Evolutionary conservation across 2,888 invertebrate genomes (phyloP), one percentile per base, ranked within the genome.

Genomic region (Ophion slaviceki): DNA sequence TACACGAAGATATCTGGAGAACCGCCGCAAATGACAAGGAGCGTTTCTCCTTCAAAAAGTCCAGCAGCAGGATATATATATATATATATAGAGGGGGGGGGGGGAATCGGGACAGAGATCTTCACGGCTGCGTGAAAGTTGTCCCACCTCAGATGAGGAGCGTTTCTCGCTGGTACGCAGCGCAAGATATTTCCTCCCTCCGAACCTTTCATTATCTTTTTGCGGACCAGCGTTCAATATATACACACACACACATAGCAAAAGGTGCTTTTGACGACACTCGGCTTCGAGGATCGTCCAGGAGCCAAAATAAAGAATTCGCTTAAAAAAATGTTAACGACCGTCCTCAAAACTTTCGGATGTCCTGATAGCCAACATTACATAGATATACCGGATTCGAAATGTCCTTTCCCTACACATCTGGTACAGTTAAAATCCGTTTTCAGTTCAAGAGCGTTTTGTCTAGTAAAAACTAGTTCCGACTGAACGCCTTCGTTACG

Each of bases 141-240:
- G 89, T 90, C 88, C 92, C 91, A 91, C 90, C 92, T 92, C 90
- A 24, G 85, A 88, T 71, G 88, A 88, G 88, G 80, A 83, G 70
- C 75, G 78, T 86, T 85, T 68, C 61, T 85, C 57, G 57, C 59
- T 17, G 53, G 40, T 40, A 61, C 57, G n/a, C 53, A 64, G 83
- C 59, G 45, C 53, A 59, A 14, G 59, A 68, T 74, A 67, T 64
- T 7, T 36, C 45, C 40, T 20, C 75, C 61, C 68, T 24, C 74
- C 88, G 88, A 89, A 89, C 90, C 88, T 90, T 92, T 90, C 90
- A 92, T 92, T 92, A 92, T 92, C 82, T 88, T 89, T 88, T 87
- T 86, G 86, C 87, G 89, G 90, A 90, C 89, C 72, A 81, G 77
- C 82, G 77, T 79, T 79, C 86, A 57, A 40, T 40, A 40, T 8